Conservation (phyloP, 2,113 vertebrate genomes). For the Mus spicilegus region DNA sequence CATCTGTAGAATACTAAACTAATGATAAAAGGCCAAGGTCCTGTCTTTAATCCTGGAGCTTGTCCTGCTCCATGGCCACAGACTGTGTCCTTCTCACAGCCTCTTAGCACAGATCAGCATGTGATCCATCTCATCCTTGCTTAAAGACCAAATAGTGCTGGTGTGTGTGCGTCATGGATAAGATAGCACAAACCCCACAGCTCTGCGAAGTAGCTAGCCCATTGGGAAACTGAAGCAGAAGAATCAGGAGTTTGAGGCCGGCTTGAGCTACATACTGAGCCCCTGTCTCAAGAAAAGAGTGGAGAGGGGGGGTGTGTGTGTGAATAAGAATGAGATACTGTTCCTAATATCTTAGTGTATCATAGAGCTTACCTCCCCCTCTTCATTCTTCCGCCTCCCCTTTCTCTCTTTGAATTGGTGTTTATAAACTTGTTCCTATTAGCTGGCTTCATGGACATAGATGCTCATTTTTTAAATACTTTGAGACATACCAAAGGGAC, state of each 20-base stretch:
- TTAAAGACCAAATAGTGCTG: background rate
- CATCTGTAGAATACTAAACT: constrained; percentile 6
- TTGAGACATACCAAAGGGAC: background rate
- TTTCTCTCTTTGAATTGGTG: background rate
- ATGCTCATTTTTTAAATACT: constrained; percentile 2
- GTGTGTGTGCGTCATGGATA: rapidly evolving
- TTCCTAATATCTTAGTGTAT: background rate
- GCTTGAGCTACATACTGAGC: background rate
- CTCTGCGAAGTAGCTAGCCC: background rate
- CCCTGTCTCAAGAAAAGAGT: background rate
- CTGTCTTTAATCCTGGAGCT: constrained; percentile 13
- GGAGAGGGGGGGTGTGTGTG: no score
- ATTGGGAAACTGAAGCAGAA: background rate
- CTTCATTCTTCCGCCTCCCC: constrained; percentile 19
- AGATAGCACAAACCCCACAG: background rate
- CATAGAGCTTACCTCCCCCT: background rate
- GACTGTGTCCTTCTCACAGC: background rate
- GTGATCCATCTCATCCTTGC: background rate
- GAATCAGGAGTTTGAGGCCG: background rate
- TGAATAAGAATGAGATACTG: background rate
- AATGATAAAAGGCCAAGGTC: constrained; percentile 6
- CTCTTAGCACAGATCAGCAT: background rate
- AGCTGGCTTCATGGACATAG: background rate
- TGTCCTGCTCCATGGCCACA: background rate
- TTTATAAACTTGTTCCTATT: background rate